These are phyloP conservation scores for Anguilla pacifica DNA, from an alignment of 2,797 vertebrate species.

Conservation along the genomic window DNA sequence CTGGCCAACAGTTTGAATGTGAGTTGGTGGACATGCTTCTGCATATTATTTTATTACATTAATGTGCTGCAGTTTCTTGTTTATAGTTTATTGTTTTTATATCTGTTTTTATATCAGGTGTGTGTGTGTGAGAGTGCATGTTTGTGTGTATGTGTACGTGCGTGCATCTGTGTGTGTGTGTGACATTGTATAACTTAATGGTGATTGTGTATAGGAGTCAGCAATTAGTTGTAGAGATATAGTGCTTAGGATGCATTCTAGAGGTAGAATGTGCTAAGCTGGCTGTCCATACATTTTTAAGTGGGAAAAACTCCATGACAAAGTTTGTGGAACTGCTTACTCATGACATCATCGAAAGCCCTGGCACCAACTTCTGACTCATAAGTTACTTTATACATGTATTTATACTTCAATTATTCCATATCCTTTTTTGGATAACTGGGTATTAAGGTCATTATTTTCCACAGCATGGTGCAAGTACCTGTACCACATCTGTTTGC, in stretches of 20 bases:
- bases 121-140: neutral
- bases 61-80: neutral
- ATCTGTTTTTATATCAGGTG: neutral
- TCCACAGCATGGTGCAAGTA: neutral
- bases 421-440: neutral
- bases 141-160: neutral
- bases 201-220: neutral
- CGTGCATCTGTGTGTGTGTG: neutral
- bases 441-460: neutral
- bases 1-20: neutral
- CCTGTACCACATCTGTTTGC: neutral
- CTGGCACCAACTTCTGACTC: neutral
- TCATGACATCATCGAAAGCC: neutral
- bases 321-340: neutral
- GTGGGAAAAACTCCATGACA: neutral
- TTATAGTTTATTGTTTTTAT: neutral
- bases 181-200: neutral
- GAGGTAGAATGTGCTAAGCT: neutral
- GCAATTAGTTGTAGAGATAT: neutral
- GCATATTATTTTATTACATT: neutral
- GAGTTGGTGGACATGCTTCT: neutral
- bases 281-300: neutral
- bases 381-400: neutral
- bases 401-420: neutral
- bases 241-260: neutral